These are phyloP conservation scores for Eriosoma lanigerum DNA, from an alignment of 1,140 invertebrate genomes.

Conservation along the genomic window DNA sequence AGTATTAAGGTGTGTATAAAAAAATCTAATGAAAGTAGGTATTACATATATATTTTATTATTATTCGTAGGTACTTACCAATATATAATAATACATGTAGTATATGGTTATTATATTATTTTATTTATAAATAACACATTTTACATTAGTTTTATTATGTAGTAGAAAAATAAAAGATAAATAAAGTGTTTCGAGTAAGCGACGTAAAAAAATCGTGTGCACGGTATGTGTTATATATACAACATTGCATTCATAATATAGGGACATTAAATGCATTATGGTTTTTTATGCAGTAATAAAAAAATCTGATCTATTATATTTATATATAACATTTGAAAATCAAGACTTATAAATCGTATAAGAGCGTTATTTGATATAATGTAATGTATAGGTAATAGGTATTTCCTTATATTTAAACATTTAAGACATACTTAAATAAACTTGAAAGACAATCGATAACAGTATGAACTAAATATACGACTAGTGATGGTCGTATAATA, in stretches of 20 bases:
- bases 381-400: background rate
- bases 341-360: background rate
- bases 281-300: constrained; percentile 4
- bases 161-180: background rate
- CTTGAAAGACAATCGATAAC: background rate
- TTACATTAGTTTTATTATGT: constrained; percentile 21
- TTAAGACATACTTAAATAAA: background rate
- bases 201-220: background rate
- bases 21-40: background rate
- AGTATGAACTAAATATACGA: background rate
- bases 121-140: constrained; percentile 14
- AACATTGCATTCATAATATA: constrained; percentile 22
- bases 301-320: constrained; percentile 24
- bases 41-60: background rate
- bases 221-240: background rate
- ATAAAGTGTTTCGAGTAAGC: constrained; percentile 21
- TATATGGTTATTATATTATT: background rate
- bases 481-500: too few relatives aligned
- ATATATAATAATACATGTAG: too few relatives aligned
- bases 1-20: background rate
- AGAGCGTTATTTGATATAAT: too few relatives aligned
- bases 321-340: background rate
- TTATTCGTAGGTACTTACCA: too few relatives aligned
- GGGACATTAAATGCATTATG: constrained; percentile 21
- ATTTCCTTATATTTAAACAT: background rate